Percentiles rank a stretch among this genome's conserved stretches.
Evolutionary conservation across 2,888 invertebrate species (phyloP).

Genomic region (Torymus aiolomorphi): DNA sequence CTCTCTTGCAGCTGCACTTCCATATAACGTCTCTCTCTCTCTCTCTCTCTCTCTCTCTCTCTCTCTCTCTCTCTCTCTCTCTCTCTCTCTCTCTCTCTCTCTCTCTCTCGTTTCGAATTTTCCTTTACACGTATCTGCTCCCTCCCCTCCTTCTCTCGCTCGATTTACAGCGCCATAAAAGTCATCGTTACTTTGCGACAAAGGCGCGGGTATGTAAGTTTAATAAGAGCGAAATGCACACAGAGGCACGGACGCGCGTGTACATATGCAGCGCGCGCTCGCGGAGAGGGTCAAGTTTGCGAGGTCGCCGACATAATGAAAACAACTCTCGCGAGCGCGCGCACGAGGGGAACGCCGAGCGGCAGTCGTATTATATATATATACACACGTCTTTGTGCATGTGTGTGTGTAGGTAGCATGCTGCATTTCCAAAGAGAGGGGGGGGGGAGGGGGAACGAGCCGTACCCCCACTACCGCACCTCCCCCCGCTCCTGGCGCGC

Average conservation of each 20-base stretch:
- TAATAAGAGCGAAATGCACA: constrained; percentile 49
- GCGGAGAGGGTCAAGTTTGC: constrained; percentile 47
- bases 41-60: too few relatives aligned
- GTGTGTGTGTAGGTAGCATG: too few relatives aligned
- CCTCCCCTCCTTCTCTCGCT: background rate
- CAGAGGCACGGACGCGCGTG: background rate
- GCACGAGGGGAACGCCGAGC: background rate
- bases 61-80: too few relatives aligned
- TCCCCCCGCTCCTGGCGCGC: too few relatives aligned
- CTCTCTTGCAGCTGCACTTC: too few relatives aligned
- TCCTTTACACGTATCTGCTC: background rate
- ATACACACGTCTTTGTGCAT: background rate
- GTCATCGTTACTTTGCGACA: constrained; percentile 55
- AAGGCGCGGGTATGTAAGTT: constrained; percentile 39
- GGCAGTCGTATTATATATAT: background rate
- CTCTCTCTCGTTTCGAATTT: too few relatives aligned
- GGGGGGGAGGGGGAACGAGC: too few relatives aligned
- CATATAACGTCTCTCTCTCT: too few relatives aligned
- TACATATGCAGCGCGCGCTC: background rate
- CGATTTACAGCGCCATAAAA: constrained; percentile 58
- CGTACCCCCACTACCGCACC: too few relatives aligned
- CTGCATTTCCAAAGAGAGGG: too few relatives aligned
- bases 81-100: too few relatives aligned
- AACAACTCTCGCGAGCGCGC: constrained; percentile 38
- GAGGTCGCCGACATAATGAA: constrained; percentile 56